Conservation (phyloP, 2,888 invertebrate genomes). For the Latrodectus hesperus region DNA sequence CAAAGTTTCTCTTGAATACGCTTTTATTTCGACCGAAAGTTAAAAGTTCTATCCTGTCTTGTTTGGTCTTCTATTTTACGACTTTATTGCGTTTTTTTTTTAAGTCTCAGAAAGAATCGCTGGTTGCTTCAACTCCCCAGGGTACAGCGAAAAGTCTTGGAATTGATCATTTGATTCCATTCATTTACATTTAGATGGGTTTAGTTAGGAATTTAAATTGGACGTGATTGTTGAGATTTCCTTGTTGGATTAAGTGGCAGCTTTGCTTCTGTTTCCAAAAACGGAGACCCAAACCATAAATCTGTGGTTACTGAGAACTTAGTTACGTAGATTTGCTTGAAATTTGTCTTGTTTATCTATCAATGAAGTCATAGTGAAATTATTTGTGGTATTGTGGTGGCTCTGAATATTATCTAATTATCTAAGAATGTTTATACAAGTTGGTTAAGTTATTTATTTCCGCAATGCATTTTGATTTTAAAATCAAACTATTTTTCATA, state of each 20-base stretch:
- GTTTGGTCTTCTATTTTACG: slow-evolving; percentile 43
- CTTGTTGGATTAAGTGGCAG: slow-evolving; percentile 31
- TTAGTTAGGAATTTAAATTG: slow-evolving; percentile 31
- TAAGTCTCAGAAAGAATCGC: slow-evolving; percentile 17
- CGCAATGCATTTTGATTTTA: no score
- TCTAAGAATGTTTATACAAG: no score
- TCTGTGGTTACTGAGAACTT: background rate
- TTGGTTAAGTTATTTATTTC: no score
- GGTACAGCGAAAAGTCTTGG: slow-evolving; percentile 20
- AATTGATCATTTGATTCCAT: slow-evolving; percentile 42
- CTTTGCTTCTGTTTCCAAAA: background rate
- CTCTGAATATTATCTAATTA: no score
- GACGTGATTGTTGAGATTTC: slow-evolving; percentile 18
- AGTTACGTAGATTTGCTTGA: background rate
- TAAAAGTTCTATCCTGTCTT: background rate
- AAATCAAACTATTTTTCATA: no score
- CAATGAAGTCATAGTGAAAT: no score
- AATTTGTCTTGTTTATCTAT: no score
- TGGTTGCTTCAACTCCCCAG: slow-evolving; percentile 38
- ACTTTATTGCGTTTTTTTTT: slow-evolving; percentile 24
- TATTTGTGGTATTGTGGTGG: no score
- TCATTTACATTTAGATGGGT: slow-evolving; percentile 68
- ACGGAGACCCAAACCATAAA: background rate
- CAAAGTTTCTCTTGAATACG: slow-evolving; percentile 14
- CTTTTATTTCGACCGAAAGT: background rate